Percentiles rank a stretch among this genome's conserved stretches.
Conservation (phyloP, 2,888 invertebrate species). For the Philereme vetulata region DNA sequence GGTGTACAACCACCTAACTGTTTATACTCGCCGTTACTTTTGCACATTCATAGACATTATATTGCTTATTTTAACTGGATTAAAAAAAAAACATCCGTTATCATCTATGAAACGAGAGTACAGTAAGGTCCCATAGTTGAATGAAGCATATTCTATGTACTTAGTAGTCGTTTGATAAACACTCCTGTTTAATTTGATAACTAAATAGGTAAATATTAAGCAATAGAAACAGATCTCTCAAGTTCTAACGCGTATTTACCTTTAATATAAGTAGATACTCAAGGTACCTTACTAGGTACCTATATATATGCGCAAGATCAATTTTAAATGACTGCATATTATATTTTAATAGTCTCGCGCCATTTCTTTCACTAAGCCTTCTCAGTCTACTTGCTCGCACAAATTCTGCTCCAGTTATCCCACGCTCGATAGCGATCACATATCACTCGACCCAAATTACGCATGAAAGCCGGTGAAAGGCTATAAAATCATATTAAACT, state of each 20-base stretch:
- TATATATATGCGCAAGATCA: not conserved
- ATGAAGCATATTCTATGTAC: too few relatives aligned
- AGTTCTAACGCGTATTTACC: too few relatives aligned
- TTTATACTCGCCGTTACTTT: conserved; percentile 54
- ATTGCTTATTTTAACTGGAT: conserved; percentile 20
- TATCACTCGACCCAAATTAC: conserved; percentile 73
- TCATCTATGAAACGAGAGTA: too few relatives aligned
- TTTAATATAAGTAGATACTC: too few relatives aligned
- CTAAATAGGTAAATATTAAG: too few relatives aligned
- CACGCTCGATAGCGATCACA: conserved; percentile 68
- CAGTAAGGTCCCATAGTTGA: too few relatives aligned
- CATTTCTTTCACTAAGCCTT: conserved; percentile 68
- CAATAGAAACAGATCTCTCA: too few relatives aligned
- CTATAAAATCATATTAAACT: conserved; percentile 43
- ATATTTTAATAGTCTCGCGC: conserved; percentile 59
- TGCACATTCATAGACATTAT: conserved; percentile 16
- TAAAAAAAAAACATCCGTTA: conserved; percentile 8
- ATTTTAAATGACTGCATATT: not conserved
- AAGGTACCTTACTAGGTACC: not conserved
- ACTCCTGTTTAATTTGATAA: too few relatives aligned
- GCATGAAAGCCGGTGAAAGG: conserved; percentile 67
- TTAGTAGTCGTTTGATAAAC: too few relatives aligned
- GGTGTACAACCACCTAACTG: conserved; percentile 50
- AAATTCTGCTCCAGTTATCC: conserved; percentile 76
- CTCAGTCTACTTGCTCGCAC: conserved; percentile 73